A percentile compares a stretch with the other conserved stretches of the same genome.
These are phyloP conservation scores for Phodopus roborovskii DNA, from an alignment of 2,113 vertebrate genomes.

Conservation along the genomic window DNA sequence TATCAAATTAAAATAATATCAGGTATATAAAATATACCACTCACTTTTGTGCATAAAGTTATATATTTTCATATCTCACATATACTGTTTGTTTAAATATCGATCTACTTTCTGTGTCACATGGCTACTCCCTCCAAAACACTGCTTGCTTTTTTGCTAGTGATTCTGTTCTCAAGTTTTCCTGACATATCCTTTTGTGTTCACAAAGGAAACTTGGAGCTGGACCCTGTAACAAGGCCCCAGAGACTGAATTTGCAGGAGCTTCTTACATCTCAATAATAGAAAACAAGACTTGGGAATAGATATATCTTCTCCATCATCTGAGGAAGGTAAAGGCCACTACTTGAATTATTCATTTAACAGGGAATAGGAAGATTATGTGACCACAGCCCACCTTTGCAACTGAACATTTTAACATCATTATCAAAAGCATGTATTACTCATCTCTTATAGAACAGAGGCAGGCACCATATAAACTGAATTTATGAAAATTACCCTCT, in stretches of 20 bases:
- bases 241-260: conserved; percentile 67
- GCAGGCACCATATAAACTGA: conserved; percentile 40
- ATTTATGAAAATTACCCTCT: conserved; percentile 62
- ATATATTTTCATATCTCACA: conserved; percentile 24
- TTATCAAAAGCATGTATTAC: conserved; percentile 62
- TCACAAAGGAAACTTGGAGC: conserved; percentile 68
- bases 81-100: conserved; percentile 2
- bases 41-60: neutral
- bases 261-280: conserved; percentile 75
- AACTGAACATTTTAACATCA: conserved; percentile 73
- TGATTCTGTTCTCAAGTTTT: conserved; percentile 64
- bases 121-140: neutral
- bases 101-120: neutral
- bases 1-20: neutral
- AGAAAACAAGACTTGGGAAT: conserved; percentile 75
- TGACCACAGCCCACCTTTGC: conserved; percentile 69
- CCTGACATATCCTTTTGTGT: conserved; percentile 22
- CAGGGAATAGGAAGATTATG: conserved; percentile 67
- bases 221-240: conserved; percentile 73
- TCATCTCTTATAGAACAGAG: neutral
- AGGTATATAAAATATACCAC: neutral
- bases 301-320: conserved; percentile 70
- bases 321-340: conserved; percentile 53
- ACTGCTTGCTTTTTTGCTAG: conserved; percentile 16
- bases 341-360: conserved; percentile 80